These are phyloP conservation scores for Drosophila tropicalis DNA, from an alignment of 1,140 invertebrate genomes.

Conservation along the genomic window DNA sequence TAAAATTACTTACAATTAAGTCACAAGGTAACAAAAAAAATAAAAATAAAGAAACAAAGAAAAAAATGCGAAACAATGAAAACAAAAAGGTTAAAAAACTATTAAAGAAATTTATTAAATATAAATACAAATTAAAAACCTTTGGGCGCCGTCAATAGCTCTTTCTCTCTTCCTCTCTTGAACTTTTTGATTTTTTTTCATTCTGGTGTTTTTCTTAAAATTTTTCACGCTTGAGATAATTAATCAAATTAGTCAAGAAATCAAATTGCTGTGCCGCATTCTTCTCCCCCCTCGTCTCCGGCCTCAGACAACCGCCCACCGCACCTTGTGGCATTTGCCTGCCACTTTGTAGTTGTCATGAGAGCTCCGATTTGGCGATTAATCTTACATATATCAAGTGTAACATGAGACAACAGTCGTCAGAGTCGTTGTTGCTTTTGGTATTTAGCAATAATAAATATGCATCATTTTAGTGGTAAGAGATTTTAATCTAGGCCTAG, in stretches of 20 bases:
- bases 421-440: conserved; percentile 15
- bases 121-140: conserved; percentile 50
- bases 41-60: not conserved
- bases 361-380: conserved; percentile 42
- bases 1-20: conserved; percentile 7
- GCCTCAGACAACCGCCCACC: not conserved
- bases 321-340: not conserved
- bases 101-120: conserved; percentile 23
- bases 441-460: conserved; percentile 47
- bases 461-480: not conserved
- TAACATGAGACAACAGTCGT: conserved; percentile 56
- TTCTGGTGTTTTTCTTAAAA: conserved; percentile 3
- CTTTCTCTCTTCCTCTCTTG: not conserved
- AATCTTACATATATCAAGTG: conserved; percentile 66
- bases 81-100: not conserved
- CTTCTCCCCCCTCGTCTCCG: not conserved
- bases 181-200: not conserved
- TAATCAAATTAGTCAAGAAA: conserved; percentile 69
- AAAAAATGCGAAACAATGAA: not conserved
- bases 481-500: conserved; percentile 13
- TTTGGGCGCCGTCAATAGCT: conserved; percentile 23
- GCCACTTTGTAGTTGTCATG: conserved; percentile 23
- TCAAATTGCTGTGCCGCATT: conserved; percentile 23
- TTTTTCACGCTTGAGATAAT: conserved; percentile 40
- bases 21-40: not conserved